These are phyloP conservation scores for Chloebia gouldiae DNA, from an alignment of 2,113 vertebrate genomes.

Conservation along the genomic window DNA sequence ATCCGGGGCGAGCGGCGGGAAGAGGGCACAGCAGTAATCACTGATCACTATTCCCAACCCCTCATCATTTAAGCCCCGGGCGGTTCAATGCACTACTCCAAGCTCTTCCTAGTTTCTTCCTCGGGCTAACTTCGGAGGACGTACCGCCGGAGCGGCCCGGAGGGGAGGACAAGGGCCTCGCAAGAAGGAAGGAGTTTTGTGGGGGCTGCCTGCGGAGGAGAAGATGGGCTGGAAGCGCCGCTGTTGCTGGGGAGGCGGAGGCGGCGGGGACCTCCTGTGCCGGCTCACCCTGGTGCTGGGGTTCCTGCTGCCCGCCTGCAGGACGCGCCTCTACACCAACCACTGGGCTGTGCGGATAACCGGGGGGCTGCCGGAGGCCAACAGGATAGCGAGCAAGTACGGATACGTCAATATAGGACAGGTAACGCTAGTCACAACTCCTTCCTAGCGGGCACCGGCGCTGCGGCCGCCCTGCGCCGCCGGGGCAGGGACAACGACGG, in stretches of 20 bases:
- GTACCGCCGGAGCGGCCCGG: constrained; percentile 17
- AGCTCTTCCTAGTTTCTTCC: constrained; percentile 47
- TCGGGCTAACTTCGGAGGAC: constrained; percentile 46
- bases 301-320: constrained; percentile 83
- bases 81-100: constrained; percentile 52
- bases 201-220: neutral
- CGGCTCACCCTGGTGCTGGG: constrained; percentile 84
- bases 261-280: constrained; percentile 81
- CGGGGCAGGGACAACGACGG: neutral
- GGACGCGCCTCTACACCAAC: constrained; percentile 95
- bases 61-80: neutral
- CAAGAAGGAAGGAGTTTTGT: constrained; percentile 37
- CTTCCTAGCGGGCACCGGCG: neutral
- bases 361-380: constrained; percentile 87
- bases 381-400: constrained; percentile 92
- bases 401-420: constrained; percentile 96
- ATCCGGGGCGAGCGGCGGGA: constrained; percentile 3
- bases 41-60: neutral
- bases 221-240: constrained; percentile 83
- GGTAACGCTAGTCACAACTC: constrained; percentile 73
- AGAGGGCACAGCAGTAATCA: neutral
- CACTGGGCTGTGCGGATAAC: constrained; percentile 96
- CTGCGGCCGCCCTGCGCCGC: neutral
- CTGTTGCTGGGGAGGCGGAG: constrained; percentile 59
- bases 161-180: constrained; percentile 47